Evolutionary conservation across 2,797 vertebrate genomes (phyloP).

Genomic region (Molossus molossus): DNA sequence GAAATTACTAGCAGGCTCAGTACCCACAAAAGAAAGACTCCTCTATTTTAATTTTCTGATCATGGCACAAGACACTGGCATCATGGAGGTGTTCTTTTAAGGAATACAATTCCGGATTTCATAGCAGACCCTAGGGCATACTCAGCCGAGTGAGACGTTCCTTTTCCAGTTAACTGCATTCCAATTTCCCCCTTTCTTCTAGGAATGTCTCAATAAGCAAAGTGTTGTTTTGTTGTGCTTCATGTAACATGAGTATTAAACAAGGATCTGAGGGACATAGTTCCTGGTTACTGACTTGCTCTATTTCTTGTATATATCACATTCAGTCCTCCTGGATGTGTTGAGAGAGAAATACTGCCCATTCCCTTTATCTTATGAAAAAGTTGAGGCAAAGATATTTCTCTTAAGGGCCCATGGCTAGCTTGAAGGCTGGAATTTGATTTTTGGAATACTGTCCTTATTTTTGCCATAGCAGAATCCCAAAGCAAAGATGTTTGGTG

Average conservation of each 20-base stretch:
- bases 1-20: not conserved
- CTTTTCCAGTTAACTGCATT: not conserved
- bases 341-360: not conserved
- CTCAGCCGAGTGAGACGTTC: not conserved
- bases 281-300: not conserved
- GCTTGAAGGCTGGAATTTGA: not conserved
- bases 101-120: not conserved
- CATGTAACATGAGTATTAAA: not conserved
- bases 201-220: not conserved
- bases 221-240: not conserved
- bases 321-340: not conserved
- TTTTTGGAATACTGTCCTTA: not conserved
- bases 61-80: not conserved
- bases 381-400: not conserved
- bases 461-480: not conserved
- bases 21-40: not conserved
- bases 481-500: not conserved
- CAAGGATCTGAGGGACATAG: not conserved
- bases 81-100: accelerated
- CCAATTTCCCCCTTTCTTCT: not conserved
- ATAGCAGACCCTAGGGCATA: not conserved
- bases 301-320: not conserved
- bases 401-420: not conserved
- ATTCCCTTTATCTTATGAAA: not conserved
- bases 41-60: not conserved